phyloP scores from a whole-genome alignment of 1,140 invertebrate species.

The Drosophila trapezifrons region DNA sequence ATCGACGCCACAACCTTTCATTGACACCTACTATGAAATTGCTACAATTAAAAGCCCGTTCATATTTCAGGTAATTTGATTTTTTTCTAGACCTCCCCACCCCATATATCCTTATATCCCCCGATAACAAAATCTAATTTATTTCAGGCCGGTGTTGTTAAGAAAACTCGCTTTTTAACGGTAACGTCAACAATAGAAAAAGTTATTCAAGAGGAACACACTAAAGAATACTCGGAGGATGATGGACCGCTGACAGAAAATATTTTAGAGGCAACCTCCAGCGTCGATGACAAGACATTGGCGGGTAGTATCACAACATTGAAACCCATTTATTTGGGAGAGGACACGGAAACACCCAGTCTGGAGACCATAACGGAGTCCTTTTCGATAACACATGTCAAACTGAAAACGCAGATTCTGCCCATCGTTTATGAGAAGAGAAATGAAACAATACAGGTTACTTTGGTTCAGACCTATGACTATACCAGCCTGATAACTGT shows the following conservation, averaged over 20 bases:
- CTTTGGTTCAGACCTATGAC: constrained; percentile 94
- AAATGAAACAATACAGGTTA: constrained; percentile 89
- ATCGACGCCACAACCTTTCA: constrained; percentile 92
- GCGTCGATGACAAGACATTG: constrained; percentile 89
- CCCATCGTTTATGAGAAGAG: constrained; percentile 89
- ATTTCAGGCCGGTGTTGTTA: constrained; percentile 92
- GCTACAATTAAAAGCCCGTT: constrained; percentile 95
- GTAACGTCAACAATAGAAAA: constrained; percentile 93
- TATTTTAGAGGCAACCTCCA: constrained; percentile 91
- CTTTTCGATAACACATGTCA: constrained; percentile 93
- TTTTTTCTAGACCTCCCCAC: too few relatives aligned
- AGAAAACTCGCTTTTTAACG: constrained; percentile 93
- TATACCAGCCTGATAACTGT: constrained; percentile 93
- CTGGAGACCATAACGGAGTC: constrained; percentile 95
- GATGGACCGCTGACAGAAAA: constrained; percentile 93
- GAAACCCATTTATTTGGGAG: constrained; percentile 90
- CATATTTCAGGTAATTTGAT: constrained; percentile 90
- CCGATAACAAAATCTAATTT: not conserved
- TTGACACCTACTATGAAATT: constrained; percentile 93
- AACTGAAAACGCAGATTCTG: constrained; percentile 93
- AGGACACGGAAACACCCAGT: constrained; percentile 90
- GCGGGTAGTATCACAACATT: constrained; percentile 92
- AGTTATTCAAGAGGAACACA: constrained; percentile 87
- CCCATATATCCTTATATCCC: too few relatives aligned
- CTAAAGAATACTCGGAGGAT: constrained; percentile 84